Base-by-base conservation (phyloP, 2,797 vertebrate species). In the Naso thynnoides region DNA sequence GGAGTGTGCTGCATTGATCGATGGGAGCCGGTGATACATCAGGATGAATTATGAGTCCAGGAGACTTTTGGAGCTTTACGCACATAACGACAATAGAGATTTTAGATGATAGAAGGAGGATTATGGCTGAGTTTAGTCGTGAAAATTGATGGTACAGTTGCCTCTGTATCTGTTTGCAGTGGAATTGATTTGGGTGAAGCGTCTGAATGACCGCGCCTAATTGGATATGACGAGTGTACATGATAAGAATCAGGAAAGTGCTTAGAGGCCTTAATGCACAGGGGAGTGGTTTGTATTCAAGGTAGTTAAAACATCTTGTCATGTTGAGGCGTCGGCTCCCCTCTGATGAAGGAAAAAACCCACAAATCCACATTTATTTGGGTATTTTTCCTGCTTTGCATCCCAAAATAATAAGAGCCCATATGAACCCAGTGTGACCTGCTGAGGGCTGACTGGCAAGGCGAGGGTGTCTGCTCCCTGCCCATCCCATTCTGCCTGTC, bases 121-220 rank as follows among this genome's bases (percentile, higher is more conserved):
- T 72, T 36, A 42, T 6, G 8, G 65, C 14, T 19, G 38, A 50
- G 64, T 56, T 47, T 15, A 23, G 54, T 48, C 21, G 19, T 36
- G 11, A 27, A 55, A 73, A 66, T 29, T 38, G 26, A 55, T 31
- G 45, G 27, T 13, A 6, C 9, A 52, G 13, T 56, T 19, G 56
- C 48, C 67, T 60, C 11, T 67, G 67, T 68, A 47, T 79, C 48
- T 13, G 7, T 49, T 48, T 50, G 79, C 72, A 84, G 76, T 81
- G 76, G 65, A 61, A 85, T 80, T 79, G 85, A 90, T 88, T 81
- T 77, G 23, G 41, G 67, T 42, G 39, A 39, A 38, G 9, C n/a
- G n/a, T 44, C 59, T 73, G 70, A 84, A 77, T 74, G 88, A 70
- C 84, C 87, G 84, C 83, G 88, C 83, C 83, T 87, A 77, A 86